Evolutionary conservation across 2,888 invertebrate species (phyloP).

Genomic region (Caenorhabditis macrosperma): DNA sequence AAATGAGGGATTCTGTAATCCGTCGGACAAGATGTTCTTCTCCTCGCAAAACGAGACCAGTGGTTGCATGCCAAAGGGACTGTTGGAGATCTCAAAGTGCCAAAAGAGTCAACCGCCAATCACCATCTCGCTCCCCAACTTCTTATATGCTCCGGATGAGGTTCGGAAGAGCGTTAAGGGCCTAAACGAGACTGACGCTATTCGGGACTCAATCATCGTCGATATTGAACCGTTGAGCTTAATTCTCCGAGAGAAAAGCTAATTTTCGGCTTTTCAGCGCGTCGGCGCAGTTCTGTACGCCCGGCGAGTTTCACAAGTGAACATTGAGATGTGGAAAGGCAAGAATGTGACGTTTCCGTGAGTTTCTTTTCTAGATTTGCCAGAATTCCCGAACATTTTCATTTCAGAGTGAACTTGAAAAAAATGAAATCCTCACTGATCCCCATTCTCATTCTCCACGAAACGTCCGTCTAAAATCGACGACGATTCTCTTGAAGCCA

Average conservation of each 20-base stretch:
- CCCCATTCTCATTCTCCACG: constrained; percentile 69
- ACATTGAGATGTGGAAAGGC: constrained; percentile 79
- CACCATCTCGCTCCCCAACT: constrained; percentile 77
- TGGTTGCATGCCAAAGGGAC: constrained; percentile 67
- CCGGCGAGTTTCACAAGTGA: constrained; percentile 68
- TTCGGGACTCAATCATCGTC: constrained; percentile 73
- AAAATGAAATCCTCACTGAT: constrained; percentile 71
- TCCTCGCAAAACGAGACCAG: constrained; percentile 6
- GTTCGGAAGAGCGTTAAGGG: constrained; percentile 68
- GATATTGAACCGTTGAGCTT: constrained; percentile 78
- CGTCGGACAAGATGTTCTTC: constrained; percentile 63
- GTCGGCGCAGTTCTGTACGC: constrained; percentile 67
- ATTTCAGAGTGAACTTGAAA: constrained; percentile 63
- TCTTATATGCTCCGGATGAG: constrained; percentile 72
- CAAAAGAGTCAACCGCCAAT: constrained; percentile 75
- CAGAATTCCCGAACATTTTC: too few species aligned
- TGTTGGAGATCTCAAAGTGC: constrained; percentile 67
- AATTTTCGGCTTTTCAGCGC: too few species aligned
- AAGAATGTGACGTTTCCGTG: constrained; percentile 75
- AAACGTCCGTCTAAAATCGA: constrained; percentile 75
- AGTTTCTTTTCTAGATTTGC: too few species aligned
- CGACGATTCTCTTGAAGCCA: constrained; percentile 67
- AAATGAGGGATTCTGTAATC: constrained; percentile 72
- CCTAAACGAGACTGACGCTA: constrained; percentile 66
- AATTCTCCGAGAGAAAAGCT: too few species aligned